Evolutionary conservation across 2,113 vertebrate genomes (phyloP).

Genomic region (Chlorodrepanis virens): DNA sequence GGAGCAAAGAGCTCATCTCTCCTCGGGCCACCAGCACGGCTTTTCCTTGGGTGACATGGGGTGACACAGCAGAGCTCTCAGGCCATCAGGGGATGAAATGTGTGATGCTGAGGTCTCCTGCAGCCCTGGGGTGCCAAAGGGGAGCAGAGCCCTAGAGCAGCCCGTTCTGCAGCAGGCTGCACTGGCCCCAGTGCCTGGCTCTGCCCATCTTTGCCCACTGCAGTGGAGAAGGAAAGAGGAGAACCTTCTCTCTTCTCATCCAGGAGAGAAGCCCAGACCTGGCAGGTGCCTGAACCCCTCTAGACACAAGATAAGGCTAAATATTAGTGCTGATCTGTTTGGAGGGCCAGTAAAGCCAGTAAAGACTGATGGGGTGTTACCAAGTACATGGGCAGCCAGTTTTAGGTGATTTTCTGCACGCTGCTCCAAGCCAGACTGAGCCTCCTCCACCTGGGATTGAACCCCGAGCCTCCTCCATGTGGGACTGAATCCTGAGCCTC

Average conservation of each 20-base stretch:
- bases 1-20: neutral
- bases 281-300: neutral
- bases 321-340: neutral
- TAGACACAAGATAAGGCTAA: neutral
- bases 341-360: neutral
- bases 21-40: neutral
- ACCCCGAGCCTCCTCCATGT: too few relatives aligned
- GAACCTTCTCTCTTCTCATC: neutral
- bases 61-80: neutral
- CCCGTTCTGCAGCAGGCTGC: neutral
- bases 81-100: neutral
- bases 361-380: neutral
- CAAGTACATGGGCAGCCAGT: rapidly evolving
- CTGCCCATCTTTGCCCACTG: neutral
- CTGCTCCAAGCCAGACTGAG: rapidly evolving
- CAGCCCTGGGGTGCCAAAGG: neutral
- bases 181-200: neutral
- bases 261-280: neutral
- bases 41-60: neutral
- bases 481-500: too few relatives aligned
- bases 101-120: rapidly evolving
- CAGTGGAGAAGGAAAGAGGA: too few relatives aligned
- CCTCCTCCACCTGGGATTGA: rapidly evolving
- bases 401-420: rapidly evolving
- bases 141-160: neutral